Conservation (phyloP, 2,113 vertebrate genomes). For the Mus pahari region DNA sequence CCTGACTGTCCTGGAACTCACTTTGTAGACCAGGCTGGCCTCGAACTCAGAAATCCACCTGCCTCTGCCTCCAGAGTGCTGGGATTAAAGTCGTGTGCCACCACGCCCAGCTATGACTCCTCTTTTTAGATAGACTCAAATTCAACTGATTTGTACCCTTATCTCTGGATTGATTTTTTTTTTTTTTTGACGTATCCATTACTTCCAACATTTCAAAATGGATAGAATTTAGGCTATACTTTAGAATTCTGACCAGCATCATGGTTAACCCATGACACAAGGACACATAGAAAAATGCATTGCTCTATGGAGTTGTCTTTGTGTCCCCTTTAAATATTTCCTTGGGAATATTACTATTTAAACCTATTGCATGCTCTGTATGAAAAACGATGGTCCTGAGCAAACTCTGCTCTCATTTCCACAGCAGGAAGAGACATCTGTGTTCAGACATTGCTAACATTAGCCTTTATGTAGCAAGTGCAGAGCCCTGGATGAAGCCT, state of each 20-base stretch:
- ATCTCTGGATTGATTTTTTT: neutral
- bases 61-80: too few relatives aligned
- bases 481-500: neutral
- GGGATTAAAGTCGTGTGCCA: too few relatives aligned
- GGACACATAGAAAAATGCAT: neutral
- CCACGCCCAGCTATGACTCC: too few relatives aligned
- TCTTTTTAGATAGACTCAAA: neutral
- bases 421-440: neutral
- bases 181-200: neutral
- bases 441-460: neutral
- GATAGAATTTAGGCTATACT: neutral
- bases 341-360: conserved; percentile 5
- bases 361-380: neutral
- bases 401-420: neutral
- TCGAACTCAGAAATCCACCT: too few relatives aligned
- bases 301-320: neutral
- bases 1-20: too few relatives aligned
- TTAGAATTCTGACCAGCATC: conserved; percentile 1
- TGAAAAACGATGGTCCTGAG: neutral
- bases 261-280: neutral
- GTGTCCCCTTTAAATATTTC: neutral
- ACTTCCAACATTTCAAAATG: neutral
- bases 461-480: neutral
- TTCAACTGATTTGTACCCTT: neutral
- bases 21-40: too few relatives aligned